These are phyloP conservation scores for Brachymystax lenok DNA, from an alignment of 2,797 vertebrate species.

Conservation along the genomic window DNA sequence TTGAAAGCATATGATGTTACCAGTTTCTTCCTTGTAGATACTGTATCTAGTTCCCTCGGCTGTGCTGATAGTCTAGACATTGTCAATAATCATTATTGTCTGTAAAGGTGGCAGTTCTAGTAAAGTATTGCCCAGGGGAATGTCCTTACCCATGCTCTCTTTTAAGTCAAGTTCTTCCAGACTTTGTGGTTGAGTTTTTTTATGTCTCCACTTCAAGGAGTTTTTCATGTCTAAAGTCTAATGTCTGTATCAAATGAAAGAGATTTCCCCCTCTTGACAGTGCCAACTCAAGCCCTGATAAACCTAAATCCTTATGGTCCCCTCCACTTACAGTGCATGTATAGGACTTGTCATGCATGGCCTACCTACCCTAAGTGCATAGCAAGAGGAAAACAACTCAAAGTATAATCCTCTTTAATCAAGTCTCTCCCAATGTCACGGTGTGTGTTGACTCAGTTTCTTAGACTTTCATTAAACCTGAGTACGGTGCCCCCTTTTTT, in stretches of 20 bases:
- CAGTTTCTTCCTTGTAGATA: neutral
- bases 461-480: conserved; percentile 60
- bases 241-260: conserved; percentile 45
- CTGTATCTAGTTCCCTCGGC: too few species aligned
- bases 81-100: neutral
- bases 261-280: conserved; percentile 15
- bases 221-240: conserved; percentile 67
- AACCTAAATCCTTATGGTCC: conserved; percentile 31
- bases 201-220: conserved; percentile 64
- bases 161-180: conserved; percentile 53
- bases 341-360: conserved; percentile 58
- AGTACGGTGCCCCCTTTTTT: conserved; percentile 34
- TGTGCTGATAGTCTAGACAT: neutral
- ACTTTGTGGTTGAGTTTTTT: conserved; percentile 60
- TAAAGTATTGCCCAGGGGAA: neutral
- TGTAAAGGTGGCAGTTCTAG: neutral
- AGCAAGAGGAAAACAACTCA: conserved; percentile 57
- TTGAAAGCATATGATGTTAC: neutral
- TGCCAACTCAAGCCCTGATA: conserved; percentile 34
- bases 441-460: conserved; percentile 57
- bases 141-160: conserved; percentile 21
- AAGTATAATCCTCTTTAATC: conserved; percentile 65
- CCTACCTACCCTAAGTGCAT: conserved; percentile 30
- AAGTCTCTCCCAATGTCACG: conserved; percentile 61
- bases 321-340: conserved; percentile 46